Evolutionary conservation across 2,113 vertebrate genomes (phyloP).

Genomic region (Halcyon malimbica): DNA sequence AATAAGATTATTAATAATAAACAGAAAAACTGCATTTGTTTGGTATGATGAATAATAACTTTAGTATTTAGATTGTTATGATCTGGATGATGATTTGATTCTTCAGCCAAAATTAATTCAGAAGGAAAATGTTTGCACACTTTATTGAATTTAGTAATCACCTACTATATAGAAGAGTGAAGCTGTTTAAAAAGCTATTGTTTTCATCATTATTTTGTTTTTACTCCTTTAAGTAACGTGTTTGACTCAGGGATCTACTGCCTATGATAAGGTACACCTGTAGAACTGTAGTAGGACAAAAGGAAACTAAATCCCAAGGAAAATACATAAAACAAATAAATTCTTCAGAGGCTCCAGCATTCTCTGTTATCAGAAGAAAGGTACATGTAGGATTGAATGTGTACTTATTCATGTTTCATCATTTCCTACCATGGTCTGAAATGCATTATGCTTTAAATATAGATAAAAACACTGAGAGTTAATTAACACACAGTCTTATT

Average conservation of each 20-base stretch:
- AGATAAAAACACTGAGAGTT: slow-evolving; percentile 36
- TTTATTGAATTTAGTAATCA: background rate
- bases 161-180: background rate
- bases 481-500: slow-evolving; percentile 57
- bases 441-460: background rate
- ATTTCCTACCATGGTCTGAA: slow-evolving; percentile 17
- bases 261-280: background rate
- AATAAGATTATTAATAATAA: background rate
- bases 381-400: background rate
- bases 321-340: slow-evolving; percentile 35
- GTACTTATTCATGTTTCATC: background rate
- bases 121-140: background rate
- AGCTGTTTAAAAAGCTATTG: background rate
- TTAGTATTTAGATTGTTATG: background rate
- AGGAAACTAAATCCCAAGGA: background rate
- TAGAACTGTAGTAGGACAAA: slow-evolving; percentile 3
- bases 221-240: background rate
- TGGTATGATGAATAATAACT: background rate
- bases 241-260: background rate
- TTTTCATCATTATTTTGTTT: background rate
- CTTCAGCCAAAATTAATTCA: background rate
- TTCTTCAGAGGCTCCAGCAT: background rate
- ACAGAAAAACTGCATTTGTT: slow-evolving; percentile 8
- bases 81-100: background rate
- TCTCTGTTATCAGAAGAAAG: background rate